Conservation (phyloP, 2,888 invertebrate species). For the Drosophila buzzatii region DNA sequence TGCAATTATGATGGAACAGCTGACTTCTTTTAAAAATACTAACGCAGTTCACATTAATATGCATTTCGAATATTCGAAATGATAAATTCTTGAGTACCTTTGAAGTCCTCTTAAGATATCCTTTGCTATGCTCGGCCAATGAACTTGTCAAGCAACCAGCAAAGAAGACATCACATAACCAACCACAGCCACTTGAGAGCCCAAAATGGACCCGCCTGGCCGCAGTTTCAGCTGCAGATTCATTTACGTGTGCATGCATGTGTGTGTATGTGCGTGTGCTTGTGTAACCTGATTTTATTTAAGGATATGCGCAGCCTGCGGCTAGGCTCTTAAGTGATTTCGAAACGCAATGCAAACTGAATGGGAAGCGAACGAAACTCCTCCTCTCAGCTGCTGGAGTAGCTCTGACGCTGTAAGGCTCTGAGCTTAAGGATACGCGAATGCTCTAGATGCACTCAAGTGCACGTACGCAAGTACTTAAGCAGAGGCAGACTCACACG, state of each 20-base stretch:
- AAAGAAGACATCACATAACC: slow-evolving; percentile 48
- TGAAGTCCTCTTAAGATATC: slow-evolving; percentile 24
- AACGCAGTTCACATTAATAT: background rate
- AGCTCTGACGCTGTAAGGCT: slow-evolving; percentile 8
- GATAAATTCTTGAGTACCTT: background rate
- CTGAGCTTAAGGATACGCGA: slow-evolving; percentile 60
- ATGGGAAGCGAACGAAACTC: slow-evolving; percentile 44
- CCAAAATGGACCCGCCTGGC: slow-evolving; percentile 41
- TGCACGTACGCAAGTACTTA: slow-evolving; percentile 76
- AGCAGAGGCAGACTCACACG: slow-evolving; percentile 44
- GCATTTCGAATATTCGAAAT: background rate
- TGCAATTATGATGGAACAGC: background rate
- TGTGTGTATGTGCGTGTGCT: slow-evolving; percentile 8
- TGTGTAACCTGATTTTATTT: slow-evolving; percentile 77
- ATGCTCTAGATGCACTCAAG: slow-evolving; percentile 57
- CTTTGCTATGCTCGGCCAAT: slow-evolving; percentile 56
- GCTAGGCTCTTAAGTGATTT: slow-evolving; percentile 76
- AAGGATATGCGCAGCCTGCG: slow-evolving; percentile 73
- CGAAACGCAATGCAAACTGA: slow-evolving; percentile 55
- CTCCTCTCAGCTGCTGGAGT: slow-evolving; percentile 27
- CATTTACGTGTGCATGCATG: background rate
- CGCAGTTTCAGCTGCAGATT: slow-evolving; percentile 36
- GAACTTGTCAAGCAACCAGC: slow-evolving; percentile 58
- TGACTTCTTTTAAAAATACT: background rate
- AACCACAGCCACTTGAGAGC: slow-evolving; percentile 61